phyloP scores from a whole-genome alignment of 1,140 invertebrate genomes.

The Rhopalosiphum padi region DNA sequence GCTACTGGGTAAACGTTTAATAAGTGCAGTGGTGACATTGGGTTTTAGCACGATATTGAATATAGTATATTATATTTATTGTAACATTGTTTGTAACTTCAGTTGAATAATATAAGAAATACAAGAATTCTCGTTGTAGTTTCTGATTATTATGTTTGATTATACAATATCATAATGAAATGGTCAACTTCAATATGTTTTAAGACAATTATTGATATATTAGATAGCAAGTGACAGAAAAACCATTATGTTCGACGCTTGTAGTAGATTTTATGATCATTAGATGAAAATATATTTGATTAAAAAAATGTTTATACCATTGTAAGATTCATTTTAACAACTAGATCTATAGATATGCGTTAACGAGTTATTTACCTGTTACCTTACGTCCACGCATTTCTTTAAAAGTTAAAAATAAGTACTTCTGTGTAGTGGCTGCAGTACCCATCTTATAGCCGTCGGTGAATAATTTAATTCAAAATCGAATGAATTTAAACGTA shows the following conservation, averaged over 20 bases:
- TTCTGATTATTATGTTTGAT: background rate
- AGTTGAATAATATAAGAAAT: background rate
- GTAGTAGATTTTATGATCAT: background rate
- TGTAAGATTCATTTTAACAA: background rate
- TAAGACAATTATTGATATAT: background rate
- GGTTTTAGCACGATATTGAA: background rate
- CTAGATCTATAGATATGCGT: background rate
- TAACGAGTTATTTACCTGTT: conserved; percentile 4
- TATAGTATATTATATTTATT: background rate
- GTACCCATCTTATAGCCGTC: background rate
- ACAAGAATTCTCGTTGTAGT: background rate
- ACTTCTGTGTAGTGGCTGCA: background rate
- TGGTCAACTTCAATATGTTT: background rate
- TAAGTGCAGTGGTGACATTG: background rate
- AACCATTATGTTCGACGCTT: background rate
- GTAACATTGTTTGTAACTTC: background rate
- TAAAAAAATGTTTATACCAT: background rate
- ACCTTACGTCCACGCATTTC: background rate
- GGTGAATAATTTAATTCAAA: background rate
- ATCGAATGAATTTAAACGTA: background rate
- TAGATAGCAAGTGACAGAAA: background rate
- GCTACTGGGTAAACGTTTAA: background rate
- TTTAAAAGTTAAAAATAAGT: background rate
- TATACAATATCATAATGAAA: background rate
- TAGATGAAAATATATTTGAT: background rate